Conservation (phyloP, 2,113 vertebrate species). For the Tyto alba region DNA sequence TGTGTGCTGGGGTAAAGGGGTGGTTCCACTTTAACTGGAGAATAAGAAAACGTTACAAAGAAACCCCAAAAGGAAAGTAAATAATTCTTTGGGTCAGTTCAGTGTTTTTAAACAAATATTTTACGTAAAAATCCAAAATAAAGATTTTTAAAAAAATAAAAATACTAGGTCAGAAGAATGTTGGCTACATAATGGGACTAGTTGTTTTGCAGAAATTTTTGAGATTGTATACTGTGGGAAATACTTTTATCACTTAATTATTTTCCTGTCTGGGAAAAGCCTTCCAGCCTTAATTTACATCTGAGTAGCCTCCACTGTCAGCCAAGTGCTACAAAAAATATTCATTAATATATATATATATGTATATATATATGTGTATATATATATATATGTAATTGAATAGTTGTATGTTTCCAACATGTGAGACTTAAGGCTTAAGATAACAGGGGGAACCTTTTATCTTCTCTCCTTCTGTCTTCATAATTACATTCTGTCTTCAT, state of each 20-base stretch:
- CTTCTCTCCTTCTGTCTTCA: slow-evolving; percentile 8
- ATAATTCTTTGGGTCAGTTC: background rate
- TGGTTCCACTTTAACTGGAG: background rate
- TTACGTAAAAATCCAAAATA: background rate
- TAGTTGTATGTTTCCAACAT: background rate
- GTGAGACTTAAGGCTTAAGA: background rate
- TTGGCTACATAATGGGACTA: fast-evolving
- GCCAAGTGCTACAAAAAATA: background rate
- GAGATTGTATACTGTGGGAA: background rate
- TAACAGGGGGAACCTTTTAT: background rate
- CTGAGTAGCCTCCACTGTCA: background rate
- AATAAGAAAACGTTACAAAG: background rate
- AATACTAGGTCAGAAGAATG: background rate
- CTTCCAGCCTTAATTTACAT: background rate
- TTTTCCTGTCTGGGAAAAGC: background rate
- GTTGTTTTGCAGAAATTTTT: background rate
- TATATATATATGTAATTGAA: background rate
- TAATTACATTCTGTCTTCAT: background rate
- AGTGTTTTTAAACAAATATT: background rate
- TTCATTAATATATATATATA: background rate
- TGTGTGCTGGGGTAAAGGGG: background rate
- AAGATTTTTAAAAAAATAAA: background rate
- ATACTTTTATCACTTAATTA: background rate
- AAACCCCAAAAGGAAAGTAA: background rate
- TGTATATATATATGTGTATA: no score